These are phyloP conservation scores for Lordiphosa collinella DNA, from an alignment of 1,140 invertebrate genomes.

Conservation along the genomic window DNA sequence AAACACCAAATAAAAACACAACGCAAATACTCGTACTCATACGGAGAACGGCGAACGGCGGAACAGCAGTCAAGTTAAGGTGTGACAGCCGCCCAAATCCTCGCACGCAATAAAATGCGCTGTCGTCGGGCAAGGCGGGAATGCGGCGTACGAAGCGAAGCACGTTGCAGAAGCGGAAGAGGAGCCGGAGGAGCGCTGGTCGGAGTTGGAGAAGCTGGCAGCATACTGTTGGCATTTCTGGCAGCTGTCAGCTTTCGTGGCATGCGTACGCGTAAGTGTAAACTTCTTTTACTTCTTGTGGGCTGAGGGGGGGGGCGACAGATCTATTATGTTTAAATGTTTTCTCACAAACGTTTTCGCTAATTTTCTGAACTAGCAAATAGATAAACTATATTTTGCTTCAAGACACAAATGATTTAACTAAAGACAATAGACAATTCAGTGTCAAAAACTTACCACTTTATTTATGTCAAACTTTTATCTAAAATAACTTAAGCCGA, in stretches of 20 bases:
- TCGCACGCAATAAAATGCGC: constrained; percentile 66
- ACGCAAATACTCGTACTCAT: constrained; percentile 13
- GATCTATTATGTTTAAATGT: too few species aligned
- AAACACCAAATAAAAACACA: constrained; percentile 26
- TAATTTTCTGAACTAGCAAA: too few species aligned
- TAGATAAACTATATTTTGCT: too few species aligned
- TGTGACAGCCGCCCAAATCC: constrained; percentile 59
- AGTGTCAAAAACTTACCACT: too few species aligned
- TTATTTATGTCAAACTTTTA: too few species aligned
- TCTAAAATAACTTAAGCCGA: too few species aligned
- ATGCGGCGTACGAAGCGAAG: not conserved
- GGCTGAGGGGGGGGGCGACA: not conserved
- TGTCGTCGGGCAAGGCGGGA: constrained; percentile 31
- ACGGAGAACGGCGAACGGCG: not conserved
- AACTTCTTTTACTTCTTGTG: constrained; percentile 54
- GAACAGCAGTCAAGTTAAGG: constrained; percentile 27
- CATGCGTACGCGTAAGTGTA: constrained; percentile 66
- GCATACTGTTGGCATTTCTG: constrained; percentile 66
- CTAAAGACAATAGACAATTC: too few species aligned
- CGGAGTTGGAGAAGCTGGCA: constrained; percentile 37
- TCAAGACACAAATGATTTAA: too few species aligned
- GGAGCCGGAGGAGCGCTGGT: constrained; percentile 10
- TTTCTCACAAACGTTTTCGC: too few species aligned
- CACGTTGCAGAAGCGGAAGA: not conserved
- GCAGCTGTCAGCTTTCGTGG: constrained; percentile 73